A percentile compares a stretch with the other conserved stretches of the same genome.
phyloP scores from a whole-genome alignment of 2,113 vertebrate genomes.

The Hemibagrus wyckioides region DNA sequence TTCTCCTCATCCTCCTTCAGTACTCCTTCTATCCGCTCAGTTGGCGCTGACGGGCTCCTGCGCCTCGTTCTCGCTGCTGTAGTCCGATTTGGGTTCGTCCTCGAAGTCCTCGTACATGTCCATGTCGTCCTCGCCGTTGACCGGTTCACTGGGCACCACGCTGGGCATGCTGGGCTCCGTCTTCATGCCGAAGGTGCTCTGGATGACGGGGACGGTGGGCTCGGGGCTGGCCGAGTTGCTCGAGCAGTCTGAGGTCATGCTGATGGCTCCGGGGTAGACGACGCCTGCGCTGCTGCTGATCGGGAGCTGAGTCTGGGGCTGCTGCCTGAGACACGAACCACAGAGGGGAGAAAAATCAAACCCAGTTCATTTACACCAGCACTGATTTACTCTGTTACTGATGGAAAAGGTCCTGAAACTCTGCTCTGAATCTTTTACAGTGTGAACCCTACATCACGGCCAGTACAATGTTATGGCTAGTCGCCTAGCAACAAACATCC shows the following conservation, averaged over 20 bases:
- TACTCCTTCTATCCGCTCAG: conserved; percentile 72
- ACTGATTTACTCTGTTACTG: not conserved
- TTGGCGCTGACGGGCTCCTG: conserved; percentile 94
- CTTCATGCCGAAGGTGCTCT: conserved; percentile 98
- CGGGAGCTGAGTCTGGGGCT: conserved; percentile 96
- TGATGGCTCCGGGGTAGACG: conserved; percentile 96
- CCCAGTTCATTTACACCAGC: no score
- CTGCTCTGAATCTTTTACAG: no score
- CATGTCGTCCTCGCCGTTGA: conserved; percentile 95
- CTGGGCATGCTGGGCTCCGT: conserved; percentile 77
- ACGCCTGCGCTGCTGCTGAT: conserved; percentile 93
- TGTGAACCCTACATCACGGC: no score
- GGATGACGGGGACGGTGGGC: conserved; percentile 96
- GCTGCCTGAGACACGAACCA: conserved; percentile 76
- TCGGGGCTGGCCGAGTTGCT: conserved; percentile 97
- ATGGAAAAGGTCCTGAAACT: no score
- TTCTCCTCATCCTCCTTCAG: conserved; percentile 56
- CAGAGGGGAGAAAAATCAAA: conserved; percentile 27
- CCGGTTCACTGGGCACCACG: conserved; percentile 81
- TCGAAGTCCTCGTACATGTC: conserved; percentile 99
- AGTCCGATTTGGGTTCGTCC: conserved; percentile 99
- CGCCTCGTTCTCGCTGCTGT: conserved; percentile 97
- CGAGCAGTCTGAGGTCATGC: conserved; percentile 99
- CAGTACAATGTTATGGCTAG: no score
- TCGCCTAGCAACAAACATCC: no score